These are phyloP conservation scores for Drosophila suboccidentalis DNA, from an alignment of 2,888 invertebrate genomes.

Conservation along the genomic window DNA sequence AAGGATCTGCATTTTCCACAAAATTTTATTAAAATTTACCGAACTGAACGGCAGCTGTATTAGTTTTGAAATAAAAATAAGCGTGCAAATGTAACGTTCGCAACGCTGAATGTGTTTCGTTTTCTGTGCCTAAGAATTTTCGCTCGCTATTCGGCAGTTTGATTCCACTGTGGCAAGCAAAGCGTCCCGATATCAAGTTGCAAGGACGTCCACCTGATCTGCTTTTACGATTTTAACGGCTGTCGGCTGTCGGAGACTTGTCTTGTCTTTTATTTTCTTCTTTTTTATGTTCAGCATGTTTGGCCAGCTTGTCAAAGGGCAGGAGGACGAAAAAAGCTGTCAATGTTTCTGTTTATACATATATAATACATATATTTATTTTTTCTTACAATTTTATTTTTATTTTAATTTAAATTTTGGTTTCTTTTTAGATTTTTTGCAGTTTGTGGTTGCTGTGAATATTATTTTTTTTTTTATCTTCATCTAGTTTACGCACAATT, in stretches of 20 bases:
- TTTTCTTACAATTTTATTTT: slow-evolving; percentile 22
- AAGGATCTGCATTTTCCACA: no score
- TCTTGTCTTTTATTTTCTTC: slow-evolving; percentile 8
- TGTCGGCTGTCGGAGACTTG: slow-evolving; percentile 44
- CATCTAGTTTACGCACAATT: slow-evolving; percentile 65
- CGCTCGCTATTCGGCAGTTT: neutral
- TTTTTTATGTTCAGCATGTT: slow-evolving; percentile 39
- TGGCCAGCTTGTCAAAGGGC: slow-evolving; percentile 44
- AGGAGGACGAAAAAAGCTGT: slow-evolving; percentile 43
- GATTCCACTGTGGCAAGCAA: slow-evolving; percentile 28
- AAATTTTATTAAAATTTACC: no score
- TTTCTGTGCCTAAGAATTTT: neutral
- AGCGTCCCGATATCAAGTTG: slow-evolving; percentile 29
- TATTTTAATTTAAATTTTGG: slow-evolving; percentile 26
- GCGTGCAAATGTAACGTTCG: no score
- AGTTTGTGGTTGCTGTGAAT: slow-evolving; percentile 21
- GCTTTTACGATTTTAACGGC: slow-evolving; percentile 50
- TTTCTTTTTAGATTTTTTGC: neutral
- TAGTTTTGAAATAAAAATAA: no score
- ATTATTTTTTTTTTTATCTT: slow-evolving; percentile 55
- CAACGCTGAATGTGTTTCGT: no score
- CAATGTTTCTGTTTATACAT: slow-evolving; percentile 48
- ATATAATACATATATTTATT: slow-evolving; percentile 13
- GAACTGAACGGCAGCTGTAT: no score
- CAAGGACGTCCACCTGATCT: slow-evolving; percentile 77